Conservation (phyloP, 2,888 invertebrate genomes). For the Megastigmus dorsalis region DNA sequence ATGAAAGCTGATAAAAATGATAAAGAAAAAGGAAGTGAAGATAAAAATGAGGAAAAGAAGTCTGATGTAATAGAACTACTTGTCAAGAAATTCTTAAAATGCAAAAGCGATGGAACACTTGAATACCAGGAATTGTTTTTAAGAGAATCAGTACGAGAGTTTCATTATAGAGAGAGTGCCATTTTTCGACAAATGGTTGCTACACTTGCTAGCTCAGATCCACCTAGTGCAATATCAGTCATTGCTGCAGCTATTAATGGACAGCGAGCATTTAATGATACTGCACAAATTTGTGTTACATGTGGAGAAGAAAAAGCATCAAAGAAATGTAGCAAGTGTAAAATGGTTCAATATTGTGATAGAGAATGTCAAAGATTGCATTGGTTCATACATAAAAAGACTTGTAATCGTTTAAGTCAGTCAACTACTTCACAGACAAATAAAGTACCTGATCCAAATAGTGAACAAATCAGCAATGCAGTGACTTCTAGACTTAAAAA, state of each 20-base stretch:
- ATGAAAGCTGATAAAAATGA: slow-evolving; percentile 72
- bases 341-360: slow-evolving; percentile 94
- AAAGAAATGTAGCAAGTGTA: slow-evolving; percentile 96
- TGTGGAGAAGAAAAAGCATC: slow-evolving; percentile 92
- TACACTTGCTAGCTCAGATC: slow-evolving; percentile 84
- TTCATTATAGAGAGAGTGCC: slow-evolving; percentile 92
- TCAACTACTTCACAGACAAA: slow-evolving; percentile 54
- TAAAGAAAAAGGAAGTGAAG: slow-evolving; percentile 66
- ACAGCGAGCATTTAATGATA: slow-evolving; percentile 85
- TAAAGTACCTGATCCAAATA: slow-evolving; percentile 65
- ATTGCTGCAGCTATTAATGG: slow-evolving; percentile 91
- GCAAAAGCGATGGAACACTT: slow-evolving; percentile 81
- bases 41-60: slow-evolving; percentile 68
- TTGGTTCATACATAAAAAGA: slow-evolving; percentile 93
- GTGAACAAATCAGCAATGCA: slow-evolving; percentile 65
- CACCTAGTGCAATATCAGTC: slow-evolving; percentile 82
- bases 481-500: slow-evolving; percentile 67
- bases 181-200: slow-evolving; percentile 91
- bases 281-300: slow-evolving; percentile 84
- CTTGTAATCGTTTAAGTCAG: slow-evolving; percentile 81
- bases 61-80: slow-evolving; percentile 85
- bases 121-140: slow-evolving; percentile 82
- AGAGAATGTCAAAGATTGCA: slow-evolving; percentile 95
- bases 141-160: slow-evolving; percentile 90
- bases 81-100: slow-evolving; percentile 84